phyloP scores from a whole-genome alignment of 2,113 vertebrate species.

The Dicaeum eximium region DNA sequence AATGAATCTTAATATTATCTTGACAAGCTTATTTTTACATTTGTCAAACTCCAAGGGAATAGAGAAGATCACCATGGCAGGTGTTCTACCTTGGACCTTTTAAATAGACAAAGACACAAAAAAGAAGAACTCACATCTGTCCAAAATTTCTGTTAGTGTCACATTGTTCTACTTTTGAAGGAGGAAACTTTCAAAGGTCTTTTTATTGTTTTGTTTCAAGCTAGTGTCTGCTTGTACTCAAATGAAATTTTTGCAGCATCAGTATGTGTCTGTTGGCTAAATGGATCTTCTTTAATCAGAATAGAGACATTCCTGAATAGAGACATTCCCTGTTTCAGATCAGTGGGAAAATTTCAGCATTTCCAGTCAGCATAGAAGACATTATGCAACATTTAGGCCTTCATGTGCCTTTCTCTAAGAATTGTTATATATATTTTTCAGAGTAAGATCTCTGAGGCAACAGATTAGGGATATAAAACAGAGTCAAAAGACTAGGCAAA shows the following conservation, averaged over 20 bases:
- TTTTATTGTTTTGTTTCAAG: neutral
- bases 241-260: neutral
- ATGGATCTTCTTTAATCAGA: neutral
- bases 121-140: neutral
- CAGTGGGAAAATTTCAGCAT: neutral
- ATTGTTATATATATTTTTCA: neutral
- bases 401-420: neutral
- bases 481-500: neutral
- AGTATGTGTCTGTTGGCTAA: neutral
- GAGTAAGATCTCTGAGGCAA: neutral
- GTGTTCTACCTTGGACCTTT: slow-evolving; percentile 1
- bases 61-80: neutral
- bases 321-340: neutral
- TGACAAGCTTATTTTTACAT: slow-evolving; percentile 18
- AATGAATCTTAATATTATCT: slow-evolving; percentile 8
- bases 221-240: neutral
- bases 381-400: neutral
- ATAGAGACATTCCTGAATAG: neutral
- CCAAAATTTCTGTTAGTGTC: neutral
- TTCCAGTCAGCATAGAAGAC: neutral
- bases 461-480: neutral
- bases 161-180: neutral
- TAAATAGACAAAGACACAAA: slow-evolving; percentile 4
- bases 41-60: neutral
- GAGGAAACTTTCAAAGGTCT: neutral